Evolutionary conservation across 2,797 vertebrate species (phyloP).

Genomic region (Fundulus diaphanus): DNA sequence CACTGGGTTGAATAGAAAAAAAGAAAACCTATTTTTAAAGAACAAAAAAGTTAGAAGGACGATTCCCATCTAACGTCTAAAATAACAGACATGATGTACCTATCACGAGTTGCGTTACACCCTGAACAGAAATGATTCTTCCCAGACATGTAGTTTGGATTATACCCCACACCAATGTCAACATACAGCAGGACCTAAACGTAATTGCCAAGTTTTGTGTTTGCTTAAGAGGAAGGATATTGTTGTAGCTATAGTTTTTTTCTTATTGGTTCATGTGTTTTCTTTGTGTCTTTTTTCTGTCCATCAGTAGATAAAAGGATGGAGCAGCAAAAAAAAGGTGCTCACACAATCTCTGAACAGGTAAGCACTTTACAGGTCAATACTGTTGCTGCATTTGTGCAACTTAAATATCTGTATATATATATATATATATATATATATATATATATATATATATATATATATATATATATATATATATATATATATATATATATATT

Average conservation of each 20-base stretch:
- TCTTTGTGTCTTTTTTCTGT: conserved; percentile 13
- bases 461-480: no score
- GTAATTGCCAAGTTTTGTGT: conserved; percentile 41
- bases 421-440: no score
- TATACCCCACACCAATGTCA: conserved; percentile 44
- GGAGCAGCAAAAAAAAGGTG: background rate
- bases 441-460: no score
- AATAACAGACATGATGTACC: background rate
- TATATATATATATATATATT: no score
- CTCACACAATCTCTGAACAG: conserved; percentile 28
- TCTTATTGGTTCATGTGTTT: background rate
- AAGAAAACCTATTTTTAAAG: background rate
- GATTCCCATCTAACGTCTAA: background rate
- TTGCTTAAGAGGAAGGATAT: conserved; percentile 56
- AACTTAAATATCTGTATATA: conserved; percentile 1
- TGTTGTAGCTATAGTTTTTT: conserved; percentile 12
- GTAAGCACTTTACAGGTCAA: conserved; percentile 35
- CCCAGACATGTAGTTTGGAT: background rate
- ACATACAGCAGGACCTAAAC: conserved; percentile 40
- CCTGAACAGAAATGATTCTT: conserved; percentile 7
- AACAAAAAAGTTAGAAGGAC: background rate
- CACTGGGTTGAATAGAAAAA: background rate
- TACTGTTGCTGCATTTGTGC: background rate
- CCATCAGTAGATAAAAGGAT: conserved; percentile 43
- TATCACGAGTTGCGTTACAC: conserved; percentile 17